Base-by-base conservation (phyloP, 2,797 vertebrate species). In the Diplodus puntazzo region DNA sequence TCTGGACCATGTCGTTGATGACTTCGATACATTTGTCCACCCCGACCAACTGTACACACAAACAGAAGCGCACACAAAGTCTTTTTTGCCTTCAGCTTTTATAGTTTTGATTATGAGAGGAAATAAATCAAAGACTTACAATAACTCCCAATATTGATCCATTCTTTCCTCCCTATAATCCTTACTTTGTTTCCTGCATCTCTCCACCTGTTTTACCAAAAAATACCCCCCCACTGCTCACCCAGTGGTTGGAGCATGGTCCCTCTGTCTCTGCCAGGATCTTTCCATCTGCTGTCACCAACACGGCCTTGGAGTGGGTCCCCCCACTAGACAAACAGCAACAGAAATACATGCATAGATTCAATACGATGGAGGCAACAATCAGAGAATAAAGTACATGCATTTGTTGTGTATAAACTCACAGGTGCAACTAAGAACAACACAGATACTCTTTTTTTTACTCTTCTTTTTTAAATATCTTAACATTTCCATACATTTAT, bases 201-300 rank as follows among this genome's bases (percentile, higher is more conserved):
- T 42, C 11, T 45, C 14, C 39, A 14, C 46, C 8, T 30, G 0
- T 27, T 18, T 3, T 52, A 20, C 17, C 2, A 13, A 34, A 34
- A 23, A 62, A 42, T 61, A 20, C 12, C 20, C 17, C 48, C 1
- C 3, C 23, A 43, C 20, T 10, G 17, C 92, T 94, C 89, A 99
- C 98, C 98, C 98, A 99, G 91, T 99, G 98, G 89, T 99, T 99
- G 57, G 97, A 97, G 86, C 94, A 96, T 3, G 96, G 95, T 61
- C 98, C 98, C 34, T 95, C 93, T 0, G 91, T 93, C 94, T 97
- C 95, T 4, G 96, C 94, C 87, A 98, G 85, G 81, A 98, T 90
- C 53, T 81, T 83, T 17, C 98, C 98, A 91, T 96, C 91, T 46
- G 85, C 94, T 1, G 96, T 89, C 50, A 99, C 87, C 86, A 99